Evolutionary conservation across 2,113 vertebrate species (phyloP), one percentile per base, ranked within the genome.

Genomic region (Chitala chitala): DNA sequence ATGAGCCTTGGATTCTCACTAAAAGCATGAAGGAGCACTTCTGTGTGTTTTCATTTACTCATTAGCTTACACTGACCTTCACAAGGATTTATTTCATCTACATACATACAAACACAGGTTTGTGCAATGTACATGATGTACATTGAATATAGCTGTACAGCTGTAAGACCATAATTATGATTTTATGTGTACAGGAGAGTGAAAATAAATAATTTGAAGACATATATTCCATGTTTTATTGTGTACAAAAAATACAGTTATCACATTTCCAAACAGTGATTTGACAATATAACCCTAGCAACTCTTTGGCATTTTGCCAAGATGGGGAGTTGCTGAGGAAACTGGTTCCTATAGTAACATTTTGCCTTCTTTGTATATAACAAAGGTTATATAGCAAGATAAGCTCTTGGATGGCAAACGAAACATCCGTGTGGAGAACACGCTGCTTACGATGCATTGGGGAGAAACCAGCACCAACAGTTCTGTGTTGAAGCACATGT

Each of bases 311-410:
- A 85, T 82, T 77, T 83, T 90, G 87, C 89, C 89, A 87, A 84
- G 84, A 77, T 84, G 82, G 84, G 73, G 83, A 75, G 89, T 92
- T 92, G 85, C 89, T 87, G 88, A 81, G 48, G 88, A 84, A 87
- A 87, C 83, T n/a, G 78, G 89, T 92, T 92, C 79, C 89, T 87
- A 90, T 92, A 82, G 87, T 85, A 91, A 92, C 90, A 69, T 38
- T 36, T 83, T 85, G 85, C 85, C 82, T 78, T 79, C 81, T 80
- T 68, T 40, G n/a, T 72, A 53, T n/a, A n/a, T 22, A 46, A n/a
- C n/a, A 26, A 66, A 71, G 76, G 66, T 56, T 69, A 68, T n/a
- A n/a, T n/a, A n/a, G n/a, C n/a, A n/a, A n/a, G n/a, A n/a, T n/a
- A n/a, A n/a, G n/a, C n/a, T n/a, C n/a, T n/a, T n/a, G n/a, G n/a